Base-by-base conservation (phyloP, 2,797 vertebrate genomes). In the Darevskia nairensis region DNA sequence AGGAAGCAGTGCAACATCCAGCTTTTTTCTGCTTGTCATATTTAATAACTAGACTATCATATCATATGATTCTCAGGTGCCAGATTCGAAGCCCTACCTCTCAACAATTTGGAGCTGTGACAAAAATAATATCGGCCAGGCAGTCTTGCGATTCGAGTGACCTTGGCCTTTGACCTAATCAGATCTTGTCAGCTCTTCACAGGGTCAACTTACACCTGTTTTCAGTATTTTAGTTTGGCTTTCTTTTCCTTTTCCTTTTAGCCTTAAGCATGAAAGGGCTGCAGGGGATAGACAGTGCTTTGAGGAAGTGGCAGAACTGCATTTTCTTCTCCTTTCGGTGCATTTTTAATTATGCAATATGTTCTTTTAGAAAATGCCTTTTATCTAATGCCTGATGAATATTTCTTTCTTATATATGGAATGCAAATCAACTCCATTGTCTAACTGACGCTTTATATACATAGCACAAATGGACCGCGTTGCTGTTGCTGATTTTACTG, bases 41-140 rank as follows among this genome's bases (percentile, higher is more conserved):
- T 94, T 95, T 95, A 96, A 96, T 96, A 96, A 96, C 94, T 93
- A 92, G 93, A 93, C 94, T 94, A 96, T 95, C 95, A 94, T 95
- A 95, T 96, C 95, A 96, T 94, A 91, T 94, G 94, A 96, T 95
- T 95, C 95, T 96, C 95, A 92, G 95, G 95, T 96, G 96, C 94
- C 93, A 93, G 92, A 93, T 93, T 95, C 94, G 91, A 94, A 95
- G 93, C 90, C 89, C 93, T 95, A 93, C 87, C 93, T 92, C 94
- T 95, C 92, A 95, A 95, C 94, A 92, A 93, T 96, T 95, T 96
- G 94, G 95, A 96, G 95, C 93, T 90, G 88, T 95, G 95, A 95
- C 96, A 96, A 94, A 95, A 95, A 95, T 95, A 95, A 96, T 96
- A 96, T 96, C 94, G 94, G 92, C 95, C 95, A 96, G 92, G 84